phyloP scores from a whole-genome alignment of 2,888 invertebrate genomes.

The Arenicola marina region DNA sequence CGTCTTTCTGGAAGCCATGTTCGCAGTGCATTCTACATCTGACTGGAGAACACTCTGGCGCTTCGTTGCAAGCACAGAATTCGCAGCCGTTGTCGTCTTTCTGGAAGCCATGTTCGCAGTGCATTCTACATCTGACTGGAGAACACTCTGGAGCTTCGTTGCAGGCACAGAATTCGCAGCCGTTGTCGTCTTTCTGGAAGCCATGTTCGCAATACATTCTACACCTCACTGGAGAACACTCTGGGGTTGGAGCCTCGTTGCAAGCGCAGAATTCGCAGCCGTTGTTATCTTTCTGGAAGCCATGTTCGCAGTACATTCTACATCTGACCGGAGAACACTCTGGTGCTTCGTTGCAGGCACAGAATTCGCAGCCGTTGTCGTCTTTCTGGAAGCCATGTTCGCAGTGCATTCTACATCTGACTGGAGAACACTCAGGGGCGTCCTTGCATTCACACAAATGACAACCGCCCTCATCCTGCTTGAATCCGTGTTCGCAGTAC shows the following conservation, averaged over 20 bases:
- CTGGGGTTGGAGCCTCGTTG: no score
- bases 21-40: conserved; percentile 18
- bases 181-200: conserved; percentile 12
- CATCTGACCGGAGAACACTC: neutral
- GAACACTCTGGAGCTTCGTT: neutral
- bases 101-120: conserved; percentile 15
- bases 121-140: neutral
- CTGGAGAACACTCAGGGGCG: conserved; percentile 1
- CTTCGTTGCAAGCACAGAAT: conserved; percentile 6
- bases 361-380: conserved; percentile 11
- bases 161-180: conserved; percentile 10
- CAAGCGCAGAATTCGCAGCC: conserved; percentile 20
- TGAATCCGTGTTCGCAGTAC: conserved; percentile 19
- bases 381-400: conserved; percentile 17
- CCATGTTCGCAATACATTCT: conserved; percentile 22
- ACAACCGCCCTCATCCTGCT: conserved; percentile 17
- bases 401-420: conserved; percentile 7
- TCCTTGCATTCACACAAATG: conserved; percentile 15
- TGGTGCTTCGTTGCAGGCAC: neutral
- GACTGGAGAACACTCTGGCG: neutral
- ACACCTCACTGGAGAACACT: neutral
- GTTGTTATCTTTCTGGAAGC: conserved; percentile 11
- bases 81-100: conserved; percentile 8
- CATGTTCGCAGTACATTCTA: conserved; percentile 5
- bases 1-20: conserved; percentile 15